Evolutionary conservation across 2,797 vertebrate species (phyloP), one percentile per base, ranked within the genome.

Genomic region (Semaprochilodus insignis): DNA sequence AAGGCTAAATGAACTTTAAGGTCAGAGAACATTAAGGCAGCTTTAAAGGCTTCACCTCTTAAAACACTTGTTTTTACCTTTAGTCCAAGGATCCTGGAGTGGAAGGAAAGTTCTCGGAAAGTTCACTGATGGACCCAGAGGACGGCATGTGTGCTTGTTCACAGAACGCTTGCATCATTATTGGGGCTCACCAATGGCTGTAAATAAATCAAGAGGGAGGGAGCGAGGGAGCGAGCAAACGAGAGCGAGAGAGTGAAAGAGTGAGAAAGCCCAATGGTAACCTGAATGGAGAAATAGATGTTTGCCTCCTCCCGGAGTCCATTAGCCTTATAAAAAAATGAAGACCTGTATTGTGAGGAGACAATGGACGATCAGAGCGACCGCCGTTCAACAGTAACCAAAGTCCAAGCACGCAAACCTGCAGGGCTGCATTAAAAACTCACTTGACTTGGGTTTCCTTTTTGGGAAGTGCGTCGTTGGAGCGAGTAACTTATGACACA

Each of bases 251-350:
- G n/a, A 83, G 54, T 36, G 63, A 87, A 81, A 79, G 21, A 23
- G 67, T 23, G 48, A n/a, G 62, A 71, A 55, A 80, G 25, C 31
- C 48, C 48, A 16, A 16, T 77, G 65, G 87, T 89, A 89, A 88
- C 88, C 91, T 89, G 86, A 92, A 91, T 85, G 16, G 52, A 11
- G 55, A 62, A 78, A 86, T 83, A 92, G 77, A 75, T 78, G 83
- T 84, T 83, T 80, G 25, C 78, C 48, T 74, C 77, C 67, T 62
- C 77, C 70, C 83, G 81, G 81, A 93, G 90, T 94, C 93, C 93
- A 94, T 94, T 95, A 94, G 91, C 88, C 91, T 93, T 93, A 94
- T 94, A 93, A 94, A 94, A 40, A 94, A 93, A 94, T 94, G 85
- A 88, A 94, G 87, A 79, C 85, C 71, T 87, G 77, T 81, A 83